Evolutionary conservation across 1,140 invertebrate genomes (phyloP).

Genomic region (Oncopodura yosiiana): DNA sequence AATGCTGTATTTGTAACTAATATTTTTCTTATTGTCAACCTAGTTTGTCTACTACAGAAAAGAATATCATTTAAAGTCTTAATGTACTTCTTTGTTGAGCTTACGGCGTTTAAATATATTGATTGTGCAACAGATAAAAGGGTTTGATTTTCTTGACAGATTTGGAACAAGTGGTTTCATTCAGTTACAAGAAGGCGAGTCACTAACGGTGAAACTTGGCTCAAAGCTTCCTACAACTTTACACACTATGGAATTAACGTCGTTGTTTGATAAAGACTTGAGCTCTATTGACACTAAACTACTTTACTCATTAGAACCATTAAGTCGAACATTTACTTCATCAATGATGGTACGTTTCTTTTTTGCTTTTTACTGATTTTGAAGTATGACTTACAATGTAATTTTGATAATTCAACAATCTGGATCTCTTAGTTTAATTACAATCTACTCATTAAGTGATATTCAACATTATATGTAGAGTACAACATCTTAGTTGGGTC

Average conservation of each 20-base stretch:
- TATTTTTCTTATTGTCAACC: too few relatives aligned
- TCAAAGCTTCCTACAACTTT: conserved; percentile 6
- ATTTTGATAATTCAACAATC: background rate
- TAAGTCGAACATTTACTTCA: background rate
- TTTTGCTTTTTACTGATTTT: too few relatives aligned
- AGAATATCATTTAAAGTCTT: too few relatives aligned
- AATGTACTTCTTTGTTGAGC: background rate
- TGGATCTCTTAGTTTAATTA: background rate
- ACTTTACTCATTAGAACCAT: background rate
- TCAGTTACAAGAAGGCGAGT: conserved; percentile 8
- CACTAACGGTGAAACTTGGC: conserved; percentile 3
- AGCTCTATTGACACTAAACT: background rate
- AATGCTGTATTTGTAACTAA: too few relatives aligned
- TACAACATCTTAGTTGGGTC: too few relatives aligned
- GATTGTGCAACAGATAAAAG: background rate
- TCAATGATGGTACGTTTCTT: background rate
- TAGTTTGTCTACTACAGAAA: too few relatives aligned
- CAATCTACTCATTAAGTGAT: background rate
- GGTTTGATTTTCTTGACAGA: background rate
- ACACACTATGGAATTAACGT: conserved; percentile 9
- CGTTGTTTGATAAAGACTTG: conserved; percentile 13
- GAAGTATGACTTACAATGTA: background rate
- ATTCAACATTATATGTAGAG: too few relatives aligned
- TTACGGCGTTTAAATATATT: background rate
- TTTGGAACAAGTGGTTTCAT: conserved; percentile 9